These are phyloP conservation scores for Epinotia bilunana DNA, from an alignment of 2,888 invertebrate species.

Conservation along the genomic window DNA sequence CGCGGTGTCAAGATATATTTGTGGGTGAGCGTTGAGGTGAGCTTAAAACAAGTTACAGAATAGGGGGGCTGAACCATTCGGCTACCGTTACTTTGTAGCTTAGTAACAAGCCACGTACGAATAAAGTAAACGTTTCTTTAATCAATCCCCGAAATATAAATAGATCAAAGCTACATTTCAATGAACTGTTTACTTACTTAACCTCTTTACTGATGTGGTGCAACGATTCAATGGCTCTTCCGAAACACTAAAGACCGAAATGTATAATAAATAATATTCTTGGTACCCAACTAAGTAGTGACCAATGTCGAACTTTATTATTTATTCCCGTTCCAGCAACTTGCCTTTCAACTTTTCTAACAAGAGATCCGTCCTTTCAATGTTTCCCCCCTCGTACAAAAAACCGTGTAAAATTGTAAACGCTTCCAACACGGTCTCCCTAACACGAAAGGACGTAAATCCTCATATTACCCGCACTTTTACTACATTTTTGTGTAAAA, in stretches of 20 bases:
- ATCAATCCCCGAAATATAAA: no score
- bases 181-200: no score
- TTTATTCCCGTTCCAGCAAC: neutral
- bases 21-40: no score
- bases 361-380: slow-evolving; percentile 14
- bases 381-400: slow-evolving; percentile 3
- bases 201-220: no score
- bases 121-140: no score
- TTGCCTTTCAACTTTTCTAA: slow-evolving; percentile 10
- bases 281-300: neutral
- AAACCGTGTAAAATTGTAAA: slow-evolving; percentile 25
- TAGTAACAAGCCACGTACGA: no score
- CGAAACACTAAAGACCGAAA: neutral
- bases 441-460: slow-evolving; percentile 19
- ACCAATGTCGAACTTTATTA: neutral
- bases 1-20: no score
- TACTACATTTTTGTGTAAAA: slow-evolving; percentile 14
- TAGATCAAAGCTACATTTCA: no score
- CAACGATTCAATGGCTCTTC: no score
- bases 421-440: neutral
- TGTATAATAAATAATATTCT: neutral
- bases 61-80: no score
- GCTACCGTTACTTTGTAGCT: no score
- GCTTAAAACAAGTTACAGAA: no score
- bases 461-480: neutral